Percentiles rank a stretch among this genome's conserved stretches.
Evolutionary conservation across 2,888 invertebrate species (phyloP).

Genomic region (Agonopterix subpropinquella): DNA sequence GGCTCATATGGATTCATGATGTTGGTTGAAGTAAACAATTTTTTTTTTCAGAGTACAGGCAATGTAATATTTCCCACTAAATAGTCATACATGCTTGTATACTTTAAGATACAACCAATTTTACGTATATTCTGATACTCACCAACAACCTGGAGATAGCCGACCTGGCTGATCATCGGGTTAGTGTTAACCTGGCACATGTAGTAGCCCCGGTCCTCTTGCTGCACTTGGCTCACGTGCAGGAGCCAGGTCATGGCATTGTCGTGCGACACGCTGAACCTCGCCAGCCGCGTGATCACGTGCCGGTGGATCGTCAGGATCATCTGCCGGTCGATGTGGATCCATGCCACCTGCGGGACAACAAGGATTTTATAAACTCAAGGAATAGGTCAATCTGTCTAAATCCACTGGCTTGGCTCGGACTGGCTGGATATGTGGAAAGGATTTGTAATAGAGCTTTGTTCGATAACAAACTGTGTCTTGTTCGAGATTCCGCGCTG

Average conservation of each 20-base stretch:
- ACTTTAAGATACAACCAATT: neutral
- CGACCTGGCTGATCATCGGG: constrained; percentile 96
- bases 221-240: constrained; percentile 93
- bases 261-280: constrained; percentile 93
- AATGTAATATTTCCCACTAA: too few species aligned
- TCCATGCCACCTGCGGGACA: constrained; percentile 88
- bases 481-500: too few species aligned
- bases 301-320: constrained; percentile 94
- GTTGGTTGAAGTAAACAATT: too few species aligned
- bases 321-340: constrained; percentile 96
- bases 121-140: constrained; percentile 40
- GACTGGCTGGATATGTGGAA: too few species aligned
- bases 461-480: too few species aligned
- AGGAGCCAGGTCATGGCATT: constrained; percentile 94
- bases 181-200: constrained; percentile 94
- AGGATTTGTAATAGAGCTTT: too few species aligned
- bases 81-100: too few species aligned
- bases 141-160: constrained; percentile 95
- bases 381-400: too few species aligned
- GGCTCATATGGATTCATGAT: too few species aligned
- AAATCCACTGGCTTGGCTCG: too few species aligned
- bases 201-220: constrained; percentile 93
- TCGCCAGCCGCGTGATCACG: constrained; percentile 92
- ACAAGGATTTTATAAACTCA: too few species aligned
- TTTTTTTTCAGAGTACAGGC: too few species aligned